These are phyloP conservation scores for Typhlichthys eigenmanni DNA, from an alignment of 2,797 vertebrate genomes.

Conservation along the genomic window DNA sequence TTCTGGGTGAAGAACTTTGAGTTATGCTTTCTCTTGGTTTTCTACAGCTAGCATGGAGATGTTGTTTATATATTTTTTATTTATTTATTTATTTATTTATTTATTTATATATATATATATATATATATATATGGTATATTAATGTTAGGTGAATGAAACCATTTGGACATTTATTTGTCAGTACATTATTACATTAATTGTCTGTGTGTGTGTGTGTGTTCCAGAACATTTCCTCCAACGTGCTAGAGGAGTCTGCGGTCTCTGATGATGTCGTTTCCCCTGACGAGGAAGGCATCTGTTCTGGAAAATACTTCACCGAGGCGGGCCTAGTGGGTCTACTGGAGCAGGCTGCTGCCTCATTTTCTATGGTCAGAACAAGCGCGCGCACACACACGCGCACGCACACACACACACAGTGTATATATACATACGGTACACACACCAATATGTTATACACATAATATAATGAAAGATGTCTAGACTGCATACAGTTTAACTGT, in stretches of 20 bases:
- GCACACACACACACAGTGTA: too few species aligned
- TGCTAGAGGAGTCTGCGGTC: constrained; percentile 97
- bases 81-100: too few species aligned
- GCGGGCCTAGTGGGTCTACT: constrained; percentile 94
- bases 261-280: constrained; percentile 98
- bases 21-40: not conserved
- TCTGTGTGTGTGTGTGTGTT: not conserved
- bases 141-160: not conserved
- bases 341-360: constrained; percentile 95
- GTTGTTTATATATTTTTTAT: not conserved
- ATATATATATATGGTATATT: too few species aligned
- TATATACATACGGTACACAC: not conserved
- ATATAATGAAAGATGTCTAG: not conserved
- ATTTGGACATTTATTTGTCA: not conserved
- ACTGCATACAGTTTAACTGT: not conserved
- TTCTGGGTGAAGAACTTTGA: not conserved
- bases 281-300: constrained; percentile 98
- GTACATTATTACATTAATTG: not conserved
- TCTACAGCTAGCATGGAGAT: not conserved
- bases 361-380: constrained; percentile 87
- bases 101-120: too few species aligned
- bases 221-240: constrained; percentile 97
- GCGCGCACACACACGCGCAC: too few species aligned
- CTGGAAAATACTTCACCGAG: constrained; percentile 98
- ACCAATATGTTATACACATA: not conserved